A percentile compares a stretch with the other conserved stretches of the same genome.
phyloP scores from a whole-genome alignment of 1,140 invertebrate genomes.

The Neodiprion virginianus region DNA sequence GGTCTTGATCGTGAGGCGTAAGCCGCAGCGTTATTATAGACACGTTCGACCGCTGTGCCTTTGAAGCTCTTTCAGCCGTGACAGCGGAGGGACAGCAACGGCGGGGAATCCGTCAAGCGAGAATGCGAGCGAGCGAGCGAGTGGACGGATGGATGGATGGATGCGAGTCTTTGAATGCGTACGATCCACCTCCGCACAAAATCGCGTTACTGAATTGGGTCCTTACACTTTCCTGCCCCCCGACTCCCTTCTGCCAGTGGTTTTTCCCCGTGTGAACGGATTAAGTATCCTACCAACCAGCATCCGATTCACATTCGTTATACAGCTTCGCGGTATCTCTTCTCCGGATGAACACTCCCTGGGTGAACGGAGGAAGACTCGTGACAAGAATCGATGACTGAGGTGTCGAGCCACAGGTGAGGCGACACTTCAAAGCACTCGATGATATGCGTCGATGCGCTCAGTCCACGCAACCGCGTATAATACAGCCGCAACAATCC shows the following conservation, averaged over 20 bases:
- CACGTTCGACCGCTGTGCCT: slow-evolving; percentile 8
- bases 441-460: neutral
- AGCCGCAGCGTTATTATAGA: slow-evolving; percentile 10
- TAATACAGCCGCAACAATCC: no score
- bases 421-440: neutral
- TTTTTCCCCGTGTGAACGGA: neutral
- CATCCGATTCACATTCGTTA: neutral
- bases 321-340: neutral
- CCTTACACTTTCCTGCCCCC: neutral
- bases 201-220: slow-evolving; percentile 7
- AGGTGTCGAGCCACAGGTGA: neutral
- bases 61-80: slow-evolving; percentile 4
- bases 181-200: neutral
- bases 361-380: neutral
- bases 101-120: neutral
- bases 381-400: neutral
- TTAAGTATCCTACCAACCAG: neutral
- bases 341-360: no score
- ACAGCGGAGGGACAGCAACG: slow-evolving; percentile 1
- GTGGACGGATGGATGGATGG: neutral
- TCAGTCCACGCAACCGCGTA: neutral
- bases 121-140: neutral
- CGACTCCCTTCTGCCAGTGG: neutral
- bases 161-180: neutral
- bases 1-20: slow-evolving; percentile 7